These are phyloP conservation scores for Daboia siamensis DNA, from an alignment of 2,113 vertebrate species.

Conservation along the genomic window DNA sequence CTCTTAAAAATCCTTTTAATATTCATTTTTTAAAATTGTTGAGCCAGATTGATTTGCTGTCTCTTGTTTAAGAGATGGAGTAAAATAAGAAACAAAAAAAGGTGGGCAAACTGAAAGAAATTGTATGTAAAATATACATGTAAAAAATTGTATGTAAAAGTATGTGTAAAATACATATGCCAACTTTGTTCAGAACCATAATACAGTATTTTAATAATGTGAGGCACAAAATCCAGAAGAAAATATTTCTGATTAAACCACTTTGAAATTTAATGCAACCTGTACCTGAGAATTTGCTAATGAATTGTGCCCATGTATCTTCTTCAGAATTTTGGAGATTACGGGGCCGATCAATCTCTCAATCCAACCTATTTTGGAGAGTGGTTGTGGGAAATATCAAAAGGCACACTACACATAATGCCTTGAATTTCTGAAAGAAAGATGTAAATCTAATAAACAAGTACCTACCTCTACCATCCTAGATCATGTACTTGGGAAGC, in stretches of 20 bases:
- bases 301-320: neutral
- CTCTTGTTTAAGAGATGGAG: neutral
- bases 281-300: neutral
- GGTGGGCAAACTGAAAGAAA: neutral
- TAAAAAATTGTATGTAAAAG: too few species aligned
- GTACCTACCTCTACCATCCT: neutral
- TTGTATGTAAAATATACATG: too few species aligned
- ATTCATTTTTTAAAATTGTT: neutral
- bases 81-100: neutral
- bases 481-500: too few species aligned
- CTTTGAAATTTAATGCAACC: neutral
- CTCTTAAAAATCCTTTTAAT: slow-evolving; percentile 6
- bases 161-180: neutral
- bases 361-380: neutral
- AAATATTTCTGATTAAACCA: neutral
- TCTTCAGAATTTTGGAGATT: neutral
- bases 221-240: neutral
- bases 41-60: slow-evolving; percentile 1
- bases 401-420: neutral
- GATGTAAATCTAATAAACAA: too few species aligned
- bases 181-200: neutral
- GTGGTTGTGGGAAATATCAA: neutral
- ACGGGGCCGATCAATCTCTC: neutral
- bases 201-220: neutral
- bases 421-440: neutral